Evolutionary conservation across 2,797 vertebrate species (phyloP).

Genomic region (Coendou prehensilis): DNA sequence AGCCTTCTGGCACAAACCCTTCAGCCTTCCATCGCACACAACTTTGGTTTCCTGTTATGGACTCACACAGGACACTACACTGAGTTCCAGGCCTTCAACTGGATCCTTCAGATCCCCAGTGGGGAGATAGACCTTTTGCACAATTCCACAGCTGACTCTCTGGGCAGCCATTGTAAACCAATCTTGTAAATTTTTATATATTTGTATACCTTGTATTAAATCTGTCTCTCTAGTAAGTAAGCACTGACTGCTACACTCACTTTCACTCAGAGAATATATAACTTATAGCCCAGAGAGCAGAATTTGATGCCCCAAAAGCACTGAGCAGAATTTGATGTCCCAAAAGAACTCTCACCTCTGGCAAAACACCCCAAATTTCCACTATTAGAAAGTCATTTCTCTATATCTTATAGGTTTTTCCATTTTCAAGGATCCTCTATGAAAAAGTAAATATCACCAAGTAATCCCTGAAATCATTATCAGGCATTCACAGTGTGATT

Average conservation of each 20-base stretch:
- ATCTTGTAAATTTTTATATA: neutral
- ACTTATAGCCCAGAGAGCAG: neutral
- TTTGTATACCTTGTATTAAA: neutral
- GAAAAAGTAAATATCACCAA: slow-evolving; percentile 57
- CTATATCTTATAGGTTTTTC: slow-evolving; percentile 26
- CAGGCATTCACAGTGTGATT: neutral
- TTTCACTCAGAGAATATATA: neutral
- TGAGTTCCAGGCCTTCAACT: neutral
- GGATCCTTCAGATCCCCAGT: neutral
- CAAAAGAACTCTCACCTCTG: neutral
- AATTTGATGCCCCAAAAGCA: neutral
- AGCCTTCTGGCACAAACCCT: no score
- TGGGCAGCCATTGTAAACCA: neutral
- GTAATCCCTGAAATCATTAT: slow-evolving; percentile 36
- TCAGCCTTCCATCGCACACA: no score
- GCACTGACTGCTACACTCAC: neutral
- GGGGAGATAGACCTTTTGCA: no score
- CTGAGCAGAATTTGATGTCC: neutral
- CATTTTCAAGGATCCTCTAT: slow-evolving; percentile 35
- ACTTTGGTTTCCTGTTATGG: neutral
- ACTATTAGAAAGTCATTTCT: slow-evolving; percentile 62
- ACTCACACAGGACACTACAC: neutral
- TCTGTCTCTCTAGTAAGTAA: neutral
- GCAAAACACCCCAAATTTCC: slow-evolving; percentile 31
- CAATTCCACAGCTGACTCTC: neutral